Evolutionary conservation across 2,113 vertebrate species (phyloP).

Genomic region (Nerophis lumbriciformis): DNA sequence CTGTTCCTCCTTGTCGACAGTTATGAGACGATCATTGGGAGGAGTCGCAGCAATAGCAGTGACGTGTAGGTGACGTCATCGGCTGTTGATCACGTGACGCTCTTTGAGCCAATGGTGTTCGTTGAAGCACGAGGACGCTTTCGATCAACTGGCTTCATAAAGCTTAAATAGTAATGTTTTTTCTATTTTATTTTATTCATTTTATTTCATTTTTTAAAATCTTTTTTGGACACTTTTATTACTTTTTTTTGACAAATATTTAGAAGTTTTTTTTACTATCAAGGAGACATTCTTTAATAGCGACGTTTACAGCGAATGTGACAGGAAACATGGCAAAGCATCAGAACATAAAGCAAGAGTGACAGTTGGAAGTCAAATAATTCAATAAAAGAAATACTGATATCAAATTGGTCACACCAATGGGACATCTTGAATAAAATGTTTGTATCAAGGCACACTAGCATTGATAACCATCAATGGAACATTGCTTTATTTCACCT

Average conservation of each 20-base stretch:
- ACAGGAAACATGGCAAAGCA: constrained; percentile 61
- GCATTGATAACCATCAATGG: constrained; percentile 61
- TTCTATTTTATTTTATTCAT: no score
- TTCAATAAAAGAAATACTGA: constrained; percentile 34
- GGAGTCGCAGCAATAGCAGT: no score
- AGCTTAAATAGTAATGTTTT: no score
- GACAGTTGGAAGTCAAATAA: constrained; percentile 41
- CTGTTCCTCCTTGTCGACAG: background rate
- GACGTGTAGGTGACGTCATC: background rate
- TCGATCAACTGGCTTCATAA: no score
- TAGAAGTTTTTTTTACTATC: constrained; percentile 63
- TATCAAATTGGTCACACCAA: constrained; percentile 41
- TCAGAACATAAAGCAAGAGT: constrained; percentile 56
- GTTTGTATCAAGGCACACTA: constrained; percentile 76
- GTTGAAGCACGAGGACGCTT: background rate
- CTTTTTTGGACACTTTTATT: constrained; percentile 69
- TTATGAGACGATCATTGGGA: no score
- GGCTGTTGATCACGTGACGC: background rate
- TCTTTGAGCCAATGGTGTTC: constrained; percentile 1
- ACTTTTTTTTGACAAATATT: constrained; percentile 78
- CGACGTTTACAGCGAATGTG: constrained; percentile 72
- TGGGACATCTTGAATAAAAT: constrained; percentile 59
- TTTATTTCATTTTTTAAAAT: no score
- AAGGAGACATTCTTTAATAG: constrained; percentile 70
- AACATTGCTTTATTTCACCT: constrained; percentile 51